Evolutionary conservation across 2,113 vertebrate species (phyloP).

Genomic region (Malurus alboscapulatus): DNA sequence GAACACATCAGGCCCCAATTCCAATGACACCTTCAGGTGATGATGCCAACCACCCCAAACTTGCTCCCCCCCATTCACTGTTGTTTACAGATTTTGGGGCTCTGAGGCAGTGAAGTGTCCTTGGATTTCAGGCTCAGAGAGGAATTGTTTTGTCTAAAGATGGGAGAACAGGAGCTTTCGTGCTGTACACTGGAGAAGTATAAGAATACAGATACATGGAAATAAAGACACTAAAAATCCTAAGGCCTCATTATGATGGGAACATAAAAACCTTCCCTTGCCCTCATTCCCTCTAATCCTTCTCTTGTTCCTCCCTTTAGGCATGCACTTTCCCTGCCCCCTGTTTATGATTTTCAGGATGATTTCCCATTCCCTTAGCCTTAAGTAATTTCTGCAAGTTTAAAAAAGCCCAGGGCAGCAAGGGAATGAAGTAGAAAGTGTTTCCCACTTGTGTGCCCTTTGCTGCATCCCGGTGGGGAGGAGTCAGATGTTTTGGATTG

Average conservation of each 20-base stretch:
- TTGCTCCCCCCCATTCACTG: too few species aligned
- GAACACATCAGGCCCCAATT: too few species aligned
- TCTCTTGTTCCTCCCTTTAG: not conserved
- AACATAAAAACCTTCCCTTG: not conserved
- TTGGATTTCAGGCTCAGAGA: too few species aligned
- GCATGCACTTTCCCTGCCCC: accelerated
- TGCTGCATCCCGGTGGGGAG: not conserved
- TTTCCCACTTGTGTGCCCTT: not conserved
- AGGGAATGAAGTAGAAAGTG: not conserved
- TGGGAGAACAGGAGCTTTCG: too few species aligned
- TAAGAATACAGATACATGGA: too few species aligned
- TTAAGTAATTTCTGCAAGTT: not conserved
- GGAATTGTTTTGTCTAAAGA: too few species aligned
- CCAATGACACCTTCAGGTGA: too few species aligned
- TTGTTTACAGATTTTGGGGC: too few species aligned
- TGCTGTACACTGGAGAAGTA: too few species aligned
- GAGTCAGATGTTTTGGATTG: not conserved
- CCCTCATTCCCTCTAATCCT: not conserved
- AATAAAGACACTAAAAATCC: too few species aligned
- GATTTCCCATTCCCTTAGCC: not conserved
- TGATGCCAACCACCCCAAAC: too few species aligned
- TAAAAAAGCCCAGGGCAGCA: not conserved
- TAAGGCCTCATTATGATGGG: not conserved
- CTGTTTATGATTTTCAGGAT: not conserved
- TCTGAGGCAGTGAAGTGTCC: too few species aligned